Base-by-base conservation (phyloP, 2,797 vertebrate genomes). In the Columba guinea region DNA sequence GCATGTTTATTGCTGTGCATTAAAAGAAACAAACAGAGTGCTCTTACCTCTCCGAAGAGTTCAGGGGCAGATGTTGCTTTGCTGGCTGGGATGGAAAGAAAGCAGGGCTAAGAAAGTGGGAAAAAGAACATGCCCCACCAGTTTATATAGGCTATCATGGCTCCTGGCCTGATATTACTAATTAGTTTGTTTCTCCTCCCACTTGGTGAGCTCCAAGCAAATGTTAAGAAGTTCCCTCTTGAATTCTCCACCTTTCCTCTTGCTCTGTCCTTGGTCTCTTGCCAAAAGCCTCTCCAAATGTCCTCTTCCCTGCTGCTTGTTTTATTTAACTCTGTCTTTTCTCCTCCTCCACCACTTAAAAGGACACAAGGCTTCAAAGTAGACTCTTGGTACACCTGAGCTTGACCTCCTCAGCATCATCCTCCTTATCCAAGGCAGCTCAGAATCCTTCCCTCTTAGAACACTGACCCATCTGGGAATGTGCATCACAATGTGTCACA, bases 171-270 rank as follows among this genome's bases (percentile, higher is more conserved):
- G 87, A 73, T 84, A 78, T n/a, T 83, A 65, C 60, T 87, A 69
- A 92, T 94, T 82, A 70, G 46, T 51, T 79, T 63, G 30, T 95
- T 89, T 84, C 90, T 89, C 93, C 92, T 80, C 75, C 85, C 87
- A 83, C 94, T 89, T 7, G 3, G 34, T 44, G 53, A 87, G 48
- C 37, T 90, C 84, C 51, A 74, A 89, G 77, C 24, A n/a, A 87
- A 82, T 30, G 56, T 60, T 67, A 48, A 86, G 79, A 75, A 90
- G 39, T 64, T 93, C 30, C 51, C 37, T 41, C 76, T 81, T 89
- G 71, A 89, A 84, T 93, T 89, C 95, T 80, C 94, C 95, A 96
- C 94, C 94, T 95, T 96, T 96, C 89, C 87, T 94, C 55, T 64
- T 62, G 59, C 46, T 55, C 56, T 83, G 77, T 82, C 56, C 37